phyloP scores from a whole-genome alignment of 2,797 vertebrate genomes.

The Ctenopoma kingsleyae region DNA sequence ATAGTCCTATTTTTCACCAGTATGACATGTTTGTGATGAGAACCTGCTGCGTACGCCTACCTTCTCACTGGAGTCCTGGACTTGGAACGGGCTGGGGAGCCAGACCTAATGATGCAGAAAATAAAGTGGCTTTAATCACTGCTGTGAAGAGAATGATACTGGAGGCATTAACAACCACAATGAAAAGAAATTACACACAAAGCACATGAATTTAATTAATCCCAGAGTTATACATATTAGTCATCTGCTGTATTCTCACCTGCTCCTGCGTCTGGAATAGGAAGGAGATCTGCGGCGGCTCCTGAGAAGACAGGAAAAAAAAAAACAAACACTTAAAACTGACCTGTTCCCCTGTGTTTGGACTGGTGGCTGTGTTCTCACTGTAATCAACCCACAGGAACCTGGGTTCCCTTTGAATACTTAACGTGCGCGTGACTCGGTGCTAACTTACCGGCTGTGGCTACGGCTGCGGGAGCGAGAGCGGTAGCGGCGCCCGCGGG shows the following conservation, averaged over 20 bases:
- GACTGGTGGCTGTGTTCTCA: no score
- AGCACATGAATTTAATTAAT: background rate
- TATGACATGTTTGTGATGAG: no score
- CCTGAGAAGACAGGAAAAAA: constrained; percentile 20
- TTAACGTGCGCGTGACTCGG: no score
- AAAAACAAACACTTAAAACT: background rate
- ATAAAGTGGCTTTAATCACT: constrained; percentile 4
- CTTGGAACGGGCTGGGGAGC: constrained; percentile 83
- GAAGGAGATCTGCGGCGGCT: constrained; percentile 85
- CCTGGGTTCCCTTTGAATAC: no score
- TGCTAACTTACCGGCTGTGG: constrained; percentile 77
- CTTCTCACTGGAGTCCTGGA: constrained; percentile 86
- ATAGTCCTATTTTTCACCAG: no score
- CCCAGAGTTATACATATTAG: background rate
- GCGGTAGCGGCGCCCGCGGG: constrained; percentile 82
- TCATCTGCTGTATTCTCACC: constrained; percentile 62
- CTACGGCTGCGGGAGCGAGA: constrained; percentile 86
- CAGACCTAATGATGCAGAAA: constrained; percentile 75
- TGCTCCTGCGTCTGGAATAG: constrained; percentile 86
- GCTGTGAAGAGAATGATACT: background rate
- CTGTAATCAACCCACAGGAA: no score
- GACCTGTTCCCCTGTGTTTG: no score
- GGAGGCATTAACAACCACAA: background rate
- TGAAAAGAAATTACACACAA: no score
- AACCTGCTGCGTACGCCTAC: constrained; percentile 44